Percentiles rank a stretch among this genome's conserved stretches.
These are phyloP conservation scores for Aphelocoma californica DNA, from an alignment of 2,797 vertebrate genomes.

Conservation along the genomic window DNA sequence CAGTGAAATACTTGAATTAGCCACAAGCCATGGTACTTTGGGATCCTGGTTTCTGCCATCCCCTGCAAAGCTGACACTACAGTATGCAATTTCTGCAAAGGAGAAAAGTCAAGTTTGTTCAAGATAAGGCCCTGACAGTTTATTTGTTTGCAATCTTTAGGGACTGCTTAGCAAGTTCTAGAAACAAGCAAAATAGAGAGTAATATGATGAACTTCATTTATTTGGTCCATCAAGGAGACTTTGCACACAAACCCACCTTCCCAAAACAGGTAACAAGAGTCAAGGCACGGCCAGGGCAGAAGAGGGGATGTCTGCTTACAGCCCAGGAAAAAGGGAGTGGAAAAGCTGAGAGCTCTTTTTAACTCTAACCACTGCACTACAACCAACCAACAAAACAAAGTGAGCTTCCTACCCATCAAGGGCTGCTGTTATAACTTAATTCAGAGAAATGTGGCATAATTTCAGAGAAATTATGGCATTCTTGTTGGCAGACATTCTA, in stretches of 20 bases:
- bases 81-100: not conserved
- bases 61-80: not conserved
- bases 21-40: not conserved
- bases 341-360: not conserved
- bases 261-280: not conserved
- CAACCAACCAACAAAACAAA: not conserved
- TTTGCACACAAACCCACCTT: not conserved
- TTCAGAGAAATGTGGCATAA: not conserved
- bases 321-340: not conserved
- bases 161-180: not conserved
- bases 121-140: not conserved
- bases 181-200: not conserved
- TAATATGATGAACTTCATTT: not conserved
- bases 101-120: not conserved
- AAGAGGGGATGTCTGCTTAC: not conserved
- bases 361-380: not conserved
- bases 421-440: not conserved
- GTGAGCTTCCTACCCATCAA: not conserved
- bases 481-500: not conserved
- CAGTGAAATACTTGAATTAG: not conserved
- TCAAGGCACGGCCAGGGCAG: not conserved
- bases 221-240: not conserved
- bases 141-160: not conserved
- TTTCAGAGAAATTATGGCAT: not conserved
- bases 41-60: conserved; percentile 31